Conservation (phyloP, 2,113 vertebrate species). For the Hoplias malabaricus region DNA sequence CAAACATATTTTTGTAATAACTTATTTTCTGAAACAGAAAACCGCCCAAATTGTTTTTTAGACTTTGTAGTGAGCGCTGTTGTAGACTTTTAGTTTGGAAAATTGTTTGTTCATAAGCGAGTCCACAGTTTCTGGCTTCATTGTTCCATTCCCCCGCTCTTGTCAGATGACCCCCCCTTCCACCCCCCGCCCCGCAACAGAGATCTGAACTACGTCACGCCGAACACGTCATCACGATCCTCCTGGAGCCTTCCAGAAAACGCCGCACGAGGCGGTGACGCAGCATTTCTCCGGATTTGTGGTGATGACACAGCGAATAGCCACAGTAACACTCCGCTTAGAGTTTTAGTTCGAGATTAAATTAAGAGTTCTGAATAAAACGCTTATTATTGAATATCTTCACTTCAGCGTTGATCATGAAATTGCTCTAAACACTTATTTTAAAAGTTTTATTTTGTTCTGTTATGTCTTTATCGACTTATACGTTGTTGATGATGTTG, state of each 20-base stretch:
- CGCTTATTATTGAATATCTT: too few species aligned
- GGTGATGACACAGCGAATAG: not conserved
- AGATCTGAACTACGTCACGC: constrained; percentile 2
- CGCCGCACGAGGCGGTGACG: constrained; percentile 32
- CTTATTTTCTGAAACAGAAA: not conserved
- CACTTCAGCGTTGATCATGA: too few species aligned
- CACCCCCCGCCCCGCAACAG: too few species aligned
- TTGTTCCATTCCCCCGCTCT: not conserved
- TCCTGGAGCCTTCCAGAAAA: constrained; percentile 49
- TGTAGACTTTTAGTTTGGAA: constrained; percentile 15
- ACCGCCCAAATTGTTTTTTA: not conserved
- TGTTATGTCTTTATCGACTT: too few species aligned
- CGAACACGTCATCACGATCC: constrained; percentile 6
- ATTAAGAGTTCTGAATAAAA: too few species aligned
- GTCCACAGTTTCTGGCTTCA: not conserved
- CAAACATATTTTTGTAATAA: not conserved
- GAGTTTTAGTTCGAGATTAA: too few species aligned
- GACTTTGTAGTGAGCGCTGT: too few species aligned
- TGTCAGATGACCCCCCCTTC: not conserved
- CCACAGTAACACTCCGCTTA: too few species aligned
- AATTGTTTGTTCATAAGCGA: fast-evolving
- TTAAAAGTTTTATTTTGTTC: too few species aligned
- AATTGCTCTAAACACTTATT: too few species aligned
- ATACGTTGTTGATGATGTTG: too few species aligned
- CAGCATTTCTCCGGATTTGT: constrained; percentile 30